Conservation (phyloP, 2,113 vertebrate species). For the Heteronetta atricapilla region DNA sequence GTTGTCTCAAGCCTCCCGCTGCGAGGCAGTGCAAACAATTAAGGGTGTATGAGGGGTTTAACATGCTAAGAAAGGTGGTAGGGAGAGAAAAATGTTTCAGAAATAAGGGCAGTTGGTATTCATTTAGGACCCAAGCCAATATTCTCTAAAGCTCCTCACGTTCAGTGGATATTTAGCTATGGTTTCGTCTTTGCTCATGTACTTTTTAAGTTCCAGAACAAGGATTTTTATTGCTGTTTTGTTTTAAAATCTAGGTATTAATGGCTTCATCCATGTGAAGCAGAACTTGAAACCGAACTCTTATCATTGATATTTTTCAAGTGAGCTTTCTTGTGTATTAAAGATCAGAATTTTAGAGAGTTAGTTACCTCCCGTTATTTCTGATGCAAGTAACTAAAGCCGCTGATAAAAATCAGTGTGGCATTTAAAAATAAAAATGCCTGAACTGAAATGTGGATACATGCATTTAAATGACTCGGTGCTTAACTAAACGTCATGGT, state of each 20-base stretch:
- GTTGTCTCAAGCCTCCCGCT: not conserved
- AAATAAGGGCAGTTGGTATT: not conserved
- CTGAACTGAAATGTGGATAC: accelerated
- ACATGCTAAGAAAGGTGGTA: not conserved
- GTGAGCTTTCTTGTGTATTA: not conserved
- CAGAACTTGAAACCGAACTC: not conserved
- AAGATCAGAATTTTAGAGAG: not conserved
- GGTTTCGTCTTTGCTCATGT: not conserved
- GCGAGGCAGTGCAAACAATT: not conserved
- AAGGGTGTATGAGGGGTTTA: not conserved
- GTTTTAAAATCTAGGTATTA: not conserved
- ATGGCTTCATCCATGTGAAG: not conserved
- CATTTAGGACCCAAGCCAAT: too few relatives aligned
- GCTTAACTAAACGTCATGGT: not conserved
- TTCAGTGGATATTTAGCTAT: not conserved
- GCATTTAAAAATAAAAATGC: not conserved
- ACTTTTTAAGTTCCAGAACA: not conserved
- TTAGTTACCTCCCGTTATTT: not conserved
- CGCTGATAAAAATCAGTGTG: not conserved
- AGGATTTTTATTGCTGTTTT: not conserved
- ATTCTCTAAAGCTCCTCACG: not conserved
- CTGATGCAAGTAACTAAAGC: not conserved
- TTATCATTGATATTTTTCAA: not conserved
- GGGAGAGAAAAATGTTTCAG: not conserved
- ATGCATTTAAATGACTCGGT: not conserved